Evolutionary conservation across 2,888 invertebrate species (phyloP), one percentile per base, ranked within the genome.

Genomic region (Pomacea canaliculata): DNA sequence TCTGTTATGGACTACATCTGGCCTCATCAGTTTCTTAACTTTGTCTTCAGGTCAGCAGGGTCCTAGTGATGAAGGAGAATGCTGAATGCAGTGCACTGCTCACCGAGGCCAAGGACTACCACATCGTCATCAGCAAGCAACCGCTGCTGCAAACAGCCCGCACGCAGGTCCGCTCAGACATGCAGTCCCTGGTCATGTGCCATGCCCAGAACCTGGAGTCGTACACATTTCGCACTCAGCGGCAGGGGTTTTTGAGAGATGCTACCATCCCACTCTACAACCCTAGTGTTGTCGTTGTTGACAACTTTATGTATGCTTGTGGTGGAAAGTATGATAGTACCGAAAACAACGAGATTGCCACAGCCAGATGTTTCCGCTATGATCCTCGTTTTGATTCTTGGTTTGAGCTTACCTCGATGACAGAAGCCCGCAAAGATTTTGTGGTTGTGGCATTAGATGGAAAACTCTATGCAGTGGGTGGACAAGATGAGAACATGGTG

Each of bases 301-400:
- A 90, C 81, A 90, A 90, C 77, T 90, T 90, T 80, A 86, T 90
- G 88, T 90, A 90, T 75, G 89, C 87, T 0, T 90, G 90, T 83
- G 90, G 90, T 9, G 90, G 90, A 5, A 90, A 89, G 69, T 90
- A 90, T 78, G 90, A 90, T 83, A 86, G 85, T 73, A 87, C 88
- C 67, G 88, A 88, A 74, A 88, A 86, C 75, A 89, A 88, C 81
- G 89, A 89, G 73, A 90, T 90, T n/a, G 90, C 90, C 13, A 89
- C 89, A 13, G 90, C 90, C 1, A 79, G 90, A 7, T 90, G 90
- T 78, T 90, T 90, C 76, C 82, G 90, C 49, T 90, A 89, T 75
- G 90, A 90, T 79, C 90, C 90, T 2, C 76, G 80, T 19, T 80
- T 80, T 76, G 80, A 80, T 60, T 78, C 78, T 18, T 80, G 80